Conservation (phyloP, 1,140 invertebrate genomes). For the Polyergus mexicanus region DNA sequence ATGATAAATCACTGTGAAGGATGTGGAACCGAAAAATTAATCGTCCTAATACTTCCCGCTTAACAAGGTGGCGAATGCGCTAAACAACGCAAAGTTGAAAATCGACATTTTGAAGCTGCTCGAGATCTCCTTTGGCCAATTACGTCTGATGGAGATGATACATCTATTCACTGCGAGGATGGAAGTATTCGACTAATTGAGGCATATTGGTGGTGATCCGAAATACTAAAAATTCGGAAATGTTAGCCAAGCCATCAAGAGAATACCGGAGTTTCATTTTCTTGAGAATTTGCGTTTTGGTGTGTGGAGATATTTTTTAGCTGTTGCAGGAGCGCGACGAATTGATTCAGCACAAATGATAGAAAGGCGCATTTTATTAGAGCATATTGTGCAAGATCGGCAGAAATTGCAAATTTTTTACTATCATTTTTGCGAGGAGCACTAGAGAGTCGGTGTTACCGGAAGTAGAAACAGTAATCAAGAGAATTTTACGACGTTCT, state of each 20-base stretch:
- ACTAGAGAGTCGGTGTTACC: neutral
- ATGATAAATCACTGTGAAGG: conserved; percentile 23
- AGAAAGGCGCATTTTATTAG: neutral
- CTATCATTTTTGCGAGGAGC: conserved; percentile 14
- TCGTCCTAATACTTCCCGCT: conserved; percentile 65
- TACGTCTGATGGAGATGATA: conserved; percentile 38
- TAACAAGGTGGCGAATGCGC: conserved; percentile 56
- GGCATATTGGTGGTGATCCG: conserved; percentile 6
- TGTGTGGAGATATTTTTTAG: neutral
- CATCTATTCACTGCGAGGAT: conserved; percentile 22
- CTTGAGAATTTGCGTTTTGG: conserved; percentile 45
- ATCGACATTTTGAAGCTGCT: conserved; percentile 55
- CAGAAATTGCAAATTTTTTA: conserved; percentile 9
- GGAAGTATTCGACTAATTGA: conserved; percentile 26
- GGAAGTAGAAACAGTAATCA: conserved; percentile 41
- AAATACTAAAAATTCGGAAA: conserved; percentile 45
- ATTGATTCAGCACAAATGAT: neutral
- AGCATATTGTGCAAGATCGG: conserved; percentile 5
- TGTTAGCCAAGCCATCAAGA: neutral
- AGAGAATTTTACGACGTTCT: conserved; percentile 5
- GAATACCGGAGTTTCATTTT: conserved; percentile 1
- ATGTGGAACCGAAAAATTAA: conserved; percentile 53
- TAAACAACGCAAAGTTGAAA: conserved; percentile 51
- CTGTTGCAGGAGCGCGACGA: neutral
- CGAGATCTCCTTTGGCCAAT: conserved; percentile 56